Base-by-base conservation (phyloP, 2,113 vertebrate species). In the Crotophaga sulcirostris region DNA sequence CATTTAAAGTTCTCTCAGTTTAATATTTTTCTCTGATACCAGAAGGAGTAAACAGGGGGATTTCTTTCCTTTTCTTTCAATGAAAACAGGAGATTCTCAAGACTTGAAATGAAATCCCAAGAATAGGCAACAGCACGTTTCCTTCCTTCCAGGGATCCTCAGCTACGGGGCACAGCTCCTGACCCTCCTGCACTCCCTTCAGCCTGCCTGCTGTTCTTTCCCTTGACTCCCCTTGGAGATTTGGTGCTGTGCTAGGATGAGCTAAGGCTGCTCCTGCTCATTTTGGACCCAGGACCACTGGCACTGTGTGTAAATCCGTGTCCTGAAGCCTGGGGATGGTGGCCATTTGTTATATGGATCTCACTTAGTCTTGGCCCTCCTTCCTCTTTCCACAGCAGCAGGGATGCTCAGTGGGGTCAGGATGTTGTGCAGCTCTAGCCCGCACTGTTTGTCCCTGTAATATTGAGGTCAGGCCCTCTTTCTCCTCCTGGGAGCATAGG, bases 51-150 rank as follows among this genome's bases (percentile, higher is more conserved):
- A 87, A 93, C 69, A 75, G 47, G n/a, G 44, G 20, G 20, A 1
- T 18, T 81, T 92, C 64, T 90, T 94, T 89, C 31, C 80, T 91
- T 90, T 73, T 52, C 82, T 93, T 89, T 83, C 78, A 84, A 92
- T 56, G 58, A 78, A 90, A 96, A 89, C 76, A 93, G 49, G 86
- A 90, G 94, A 90, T 75, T 80, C 79, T 63, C 52, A 84, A 58
- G 92, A 77, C 68, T 81, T 80, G 49, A 84, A 94, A 90, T 60
- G 51, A 87, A 94, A 85, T 49, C 90, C 31, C 7, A 9, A 92
- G 73, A 60, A 44, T 9, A 95, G 76, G 83, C 38, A 2, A 72
- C 76, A 59, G 66, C 68, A 59, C 38, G 44, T 83, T 96, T 95
- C 92, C 92, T 92, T 64, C 60, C 76, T 94, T 79, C 45, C 56